Base-by-base conservation (phyloP, 1,140 invertebrate species). In the Drosophila bipectinata region DNA sequence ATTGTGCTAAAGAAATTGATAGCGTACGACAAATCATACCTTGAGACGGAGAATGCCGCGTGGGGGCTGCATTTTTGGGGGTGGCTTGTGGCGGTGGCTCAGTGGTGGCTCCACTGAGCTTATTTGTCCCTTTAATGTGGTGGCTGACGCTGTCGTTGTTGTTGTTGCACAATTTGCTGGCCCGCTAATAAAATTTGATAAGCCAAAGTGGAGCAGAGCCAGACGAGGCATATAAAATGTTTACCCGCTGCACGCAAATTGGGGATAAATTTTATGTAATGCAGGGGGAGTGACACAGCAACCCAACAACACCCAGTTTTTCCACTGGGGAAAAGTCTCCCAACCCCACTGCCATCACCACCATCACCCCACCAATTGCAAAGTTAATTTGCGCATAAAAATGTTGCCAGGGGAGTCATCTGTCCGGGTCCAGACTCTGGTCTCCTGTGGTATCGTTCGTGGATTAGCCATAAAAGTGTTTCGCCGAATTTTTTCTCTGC, bases 351-450 rank as follows among this genome's bases (percentile, higher is more conserved):
- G 8, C 9, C 2, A 7, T 8, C 48, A 8, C 28, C 5, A 10
- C 48, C 39, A 21, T 4, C 15, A 28, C 15, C 39, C 34, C 21
- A n/a, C 41, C 37, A 48, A 84, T 84, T 84, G 66, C 74, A 74
- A 81, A 87, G 66, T 87, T 82, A 85, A 85, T 87, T 87, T 87
- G 82, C 80, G 82, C 82, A 82, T 88, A 88, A 87, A 87, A 87
- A 81, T 84, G 68, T 80, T 64, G 68, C 64, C 72, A 76, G 56
- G 82, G 64, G 78, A 87, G 72, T 71, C 77, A 68, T 74, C 73
- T 63, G 55, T 48, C 59, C 28, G 67, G 41, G 56, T 62, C 32
- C 61, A 56, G 58, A 5, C 68, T 79, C n/a, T n/a, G n/a, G 34
- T 4, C 10, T 37, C 34, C 34, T 28, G 26, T 28, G 34, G 53